Evolutionary conservation across 2,797 vertebrate species (phyloP), one percentile per base, ranked within the genome.

Genomic region (Distichodus sexfasciatus): DNA sequence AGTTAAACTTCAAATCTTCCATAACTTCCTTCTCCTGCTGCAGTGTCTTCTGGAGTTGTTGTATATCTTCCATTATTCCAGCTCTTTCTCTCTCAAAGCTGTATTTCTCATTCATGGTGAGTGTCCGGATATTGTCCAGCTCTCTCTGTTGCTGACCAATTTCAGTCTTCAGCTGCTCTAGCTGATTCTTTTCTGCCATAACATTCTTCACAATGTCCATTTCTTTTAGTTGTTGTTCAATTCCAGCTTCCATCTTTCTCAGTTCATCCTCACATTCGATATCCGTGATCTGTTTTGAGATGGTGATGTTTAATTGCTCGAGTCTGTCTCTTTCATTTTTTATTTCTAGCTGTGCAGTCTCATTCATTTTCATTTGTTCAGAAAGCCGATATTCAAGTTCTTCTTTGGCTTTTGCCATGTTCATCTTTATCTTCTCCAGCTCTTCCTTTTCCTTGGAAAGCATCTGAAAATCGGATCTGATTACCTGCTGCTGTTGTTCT

Each of bases 1-100:
- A 33, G 1, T 61, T 17, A 12, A 66, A 24, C 28, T 38, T 72
- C 36, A 58, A 11, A 6, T 33, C 41, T 2, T 69, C 51, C n/a
- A 57, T 10, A 24, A 68, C 4, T 12, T 24, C 50, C 4, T 12
- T 64, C 19, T 53, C 35, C 23, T 31, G 54, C 9, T 46, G 44
- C 11, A 66, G 54, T 8, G 53, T 50, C 2, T 10, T 50, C 28
- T 66, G 35, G 36, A 61, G 36, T 31, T 60, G 10, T 24, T 61
- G 44, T 41, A 35, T 72, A 4, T 38, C 21, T 24, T 40, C 21
- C 28, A 59, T 72, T 43, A 66, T 35, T 50, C 36, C 62, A 6
- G 11, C 19, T 38, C 33, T 60, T 11, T 53, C 70, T 53, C 36
- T 61, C 10, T 66, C 62, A 53, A 72, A 38, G 59, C 12, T 66